Evolutionary conservation across 37 sponge, comb jelly and placozoan genomes (phyloP).

Genomic region (Theonella swinhoei): DNA sequence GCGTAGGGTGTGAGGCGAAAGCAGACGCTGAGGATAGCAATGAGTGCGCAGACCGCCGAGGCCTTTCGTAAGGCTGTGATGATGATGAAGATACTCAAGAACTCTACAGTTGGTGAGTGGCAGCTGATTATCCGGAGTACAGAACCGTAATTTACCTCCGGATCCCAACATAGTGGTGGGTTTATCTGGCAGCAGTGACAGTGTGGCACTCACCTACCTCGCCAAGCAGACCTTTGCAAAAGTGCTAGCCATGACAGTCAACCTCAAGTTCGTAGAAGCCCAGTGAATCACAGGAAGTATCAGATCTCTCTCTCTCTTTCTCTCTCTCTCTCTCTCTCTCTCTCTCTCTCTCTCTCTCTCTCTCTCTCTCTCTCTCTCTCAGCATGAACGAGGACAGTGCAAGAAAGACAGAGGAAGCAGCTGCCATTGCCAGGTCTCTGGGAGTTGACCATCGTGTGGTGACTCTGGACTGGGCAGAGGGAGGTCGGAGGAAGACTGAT

Average conservation of each 20-base stretch:
- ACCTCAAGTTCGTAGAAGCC: too few species aligned
- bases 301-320: too few species aligned
- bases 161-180: constrained; percentile 42
- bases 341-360: neutral
- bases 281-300: too few species aligned
- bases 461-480: constrained; percentile 32
- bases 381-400: constrained; percentile 47
- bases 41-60: neutral
- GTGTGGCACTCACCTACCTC: constrained; percentile 60
- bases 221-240: constrained; percentile 46
- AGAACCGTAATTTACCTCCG: too few species aligned
- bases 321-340: too few species aligned
- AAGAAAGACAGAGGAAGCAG: constrained; percentile 41
- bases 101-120: neutral
- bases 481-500: constrained; percentile 23
- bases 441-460: constrained; percentile 52
- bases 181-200: constrained; percentile 83
- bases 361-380: neutral
- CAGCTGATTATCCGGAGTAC: too few species aligned
- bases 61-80: neutral
- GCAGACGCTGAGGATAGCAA: neutral
- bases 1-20: neutral
- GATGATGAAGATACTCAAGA: neutral
- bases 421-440: constrained; percentile 18
- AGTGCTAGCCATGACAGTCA: constrained; percentile 61